phyloP scores from a whole-genome alignment of 2,888 invertebrate species.

The Napeogenes inachia region DNA sequence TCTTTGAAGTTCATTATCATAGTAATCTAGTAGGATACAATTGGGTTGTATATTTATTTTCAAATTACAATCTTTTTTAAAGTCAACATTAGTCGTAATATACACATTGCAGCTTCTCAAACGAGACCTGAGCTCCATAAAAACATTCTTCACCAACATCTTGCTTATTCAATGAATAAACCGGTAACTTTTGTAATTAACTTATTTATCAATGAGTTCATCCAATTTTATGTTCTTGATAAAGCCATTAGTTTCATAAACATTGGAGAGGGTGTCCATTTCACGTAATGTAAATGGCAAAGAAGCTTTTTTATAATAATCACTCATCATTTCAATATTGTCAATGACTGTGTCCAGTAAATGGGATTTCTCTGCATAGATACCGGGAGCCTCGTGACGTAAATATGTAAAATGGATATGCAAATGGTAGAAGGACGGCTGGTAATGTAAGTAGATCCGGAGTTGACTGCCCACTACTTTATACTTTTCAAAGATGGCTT shows the following conservation, averaged over 20 bases:
- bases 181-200: slow-evolving; percentile 15
- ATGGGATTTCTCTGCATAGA: slow-evolving; percentile 91
- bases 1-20: slow-evolving; percentile 48
- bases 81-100: slow-evolving; percentile 67
- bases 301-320: slow-evolving; percentile 90
- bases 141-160: slow-evolving; percentile 72
- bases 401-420: slow-evolving; percentile 95
- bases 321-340: slow-evolving; percentile 88
- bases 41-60: slow-evolving; percentile 69
- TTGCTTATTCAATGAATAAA: slow-evolving; percentile 35
- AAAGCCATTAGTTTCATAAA: slow-evolving; percentile 79
- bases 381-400: slow-evolving; percentile 88
- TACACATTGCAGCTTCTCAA: slow-evolving; percentile 79
- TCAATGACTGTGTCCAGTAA: slow-evolving; percentile 91
- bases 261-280: slow-evolving; percentile 83
- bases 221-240: slow-evolving; percentile 61
- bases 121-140: slow-evolving; percentile 79
- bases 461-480: slow-evolving; percentile 82
- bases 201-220: slow-evolving; percentile 56
- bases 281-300: slow-evolving; percentile 89
- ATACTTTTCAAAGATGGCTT: slow-evolving; percentile 87
- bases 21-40: slow-evolving; percentile 66
- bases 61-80: slow-evolving; percentile 62
- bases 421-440: slow-evolving; percentile 97
- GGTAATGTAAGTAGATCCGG: slow-evolving; percentile 94